Evolutionary conservation across 1,140 invertebrate genomes (phyloP).

Genomic region (Onthophagus taurus): DNA sequence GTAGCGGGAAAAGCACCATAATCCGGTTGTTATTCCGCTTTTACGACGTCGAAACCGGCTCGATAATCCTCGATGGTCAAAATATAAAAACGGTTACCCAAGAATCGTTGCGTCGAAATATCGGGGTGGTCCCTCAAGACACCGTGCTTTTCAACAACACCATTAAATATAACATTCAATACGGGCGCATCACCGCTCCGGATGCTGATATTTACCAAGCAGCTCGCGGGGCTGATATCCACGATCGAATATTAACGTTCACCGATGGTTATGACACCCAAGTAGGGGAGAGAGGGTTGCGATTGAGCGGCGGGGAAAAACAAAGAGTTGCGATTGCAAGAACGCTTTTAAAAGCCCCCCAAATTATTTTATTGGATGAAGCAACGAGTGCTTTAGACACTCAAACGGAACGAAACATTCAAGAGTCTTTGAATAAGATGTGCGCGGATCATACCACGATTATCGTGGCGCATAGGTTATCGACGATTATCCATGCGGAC

Average conservation of each 20-base stretch:
- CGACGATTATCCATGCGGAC: slow-evolving; percentile 88
- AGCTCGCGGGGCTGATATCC: slow-evolving; percentile 87
- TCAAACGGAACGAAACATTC: slow-evolving; percentile 76
- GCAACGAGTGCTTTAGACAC: slow-evolving; percentile 81
- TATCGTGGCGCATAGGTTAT: slow-evolving; percentile 86
- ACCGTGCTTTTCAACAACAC: slow-evolving; percentile 95
- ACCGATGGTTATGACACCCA: slow-evolving; percentile 80
- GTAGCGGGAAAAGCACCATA: slow-evolving; percentile 91
- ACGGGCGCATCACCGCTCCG: slow-evolving; percentile 69
- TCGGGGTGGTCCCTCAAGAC: slow-evolving; percentile 95
- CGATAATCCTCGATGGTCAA: slow-evolving; percentile 77
- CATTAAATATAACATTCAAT: slow-evolving; percentile 92
- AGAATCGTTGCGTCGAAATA: slow-evolving; percentile 60
- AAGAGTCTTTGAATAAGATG: slow-evolving; percentile 59
- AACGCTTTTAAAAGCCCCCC: slow-evolving; percentile 78
- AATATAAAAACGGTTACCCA: slow-evolving; percentile 77
- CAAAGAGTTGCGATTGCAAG: slow-evolving; percentile 89
- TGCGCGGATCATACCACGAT: slow-evolving; percentile 82
- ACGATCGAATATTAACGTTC: slow-evolving; percentile 82
- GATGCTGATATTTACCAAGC: slow-evolving; percentile 81
- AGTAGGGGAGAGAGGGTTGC: slow-evolving; percentile 71
- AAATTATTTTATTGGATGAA: slow-evolving; percentile 73
- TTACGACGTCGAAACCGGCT: slow-evolving; percentile 83
- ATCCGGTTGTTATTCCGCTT: slow-evolving; percentile 89
- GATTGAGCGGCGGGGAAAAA: slow-evolving; percentile 83